Base-by-base conservation (phyloP, 1,140 invertebrate genomes). In the Sarcophaga bullata region DNA sequence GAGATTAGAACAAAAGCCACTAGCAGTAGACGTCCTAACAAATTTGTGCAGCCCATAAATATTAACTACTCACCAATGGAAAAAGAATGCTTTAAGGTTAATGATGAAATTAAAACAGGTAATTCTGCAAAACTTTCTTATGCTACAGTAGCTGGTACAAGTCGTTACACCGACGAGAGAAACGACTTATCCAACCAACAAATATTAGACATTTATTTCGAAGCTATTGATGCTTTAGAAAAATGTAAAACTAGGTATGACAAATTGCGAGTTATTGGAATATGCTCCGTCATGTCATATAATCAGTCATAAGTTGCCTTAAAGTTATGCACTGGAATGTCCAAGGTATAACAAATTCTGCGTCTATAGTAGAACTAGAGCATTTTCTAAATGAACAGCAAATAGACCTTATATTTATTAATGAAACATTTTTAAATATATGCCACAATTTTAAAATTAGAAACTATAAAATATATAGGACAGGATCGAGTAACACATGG, bases 201-300 rank as follows among this genome's bases (percentile, higher is more conserved):
- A 80, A 50, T 80, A 13, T 9, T 80, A 6, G 5, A 80, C 10
- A 80, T 80, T 17, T 80, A 37, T 48, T 62, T 80, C 19, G 5
- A 80, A 7, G 78, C 78, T 49, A 17, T 78, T 80, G 78, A 80
- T 58, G 78, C 78, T 7, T 62, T 80, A 62, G 46, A 80, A 80
- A 54, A 62, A 11, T 80, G 78, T 19, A 54, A 58, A 25, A 80
- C 54, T 13, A 80, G 54, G 46, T 80, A 54, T 15, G 49, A 80
- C 49, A 80, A 80, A 47, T 19, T 80, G 54, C 15, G 78, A 54
- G 78, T 80, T 2, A 1, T 80, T 10, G 78, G 78, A 80, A 8
- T 4, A 80, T 80, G 78, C 49, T 80, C 9, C 52, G 25, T 54
- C 10, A 80, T 80, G 78, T 54, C 10, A 80, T 80, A 58, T 80